Conservation (phyloP, 1,140 invertebrate species). For the Hyphantria cunea region DNA sequence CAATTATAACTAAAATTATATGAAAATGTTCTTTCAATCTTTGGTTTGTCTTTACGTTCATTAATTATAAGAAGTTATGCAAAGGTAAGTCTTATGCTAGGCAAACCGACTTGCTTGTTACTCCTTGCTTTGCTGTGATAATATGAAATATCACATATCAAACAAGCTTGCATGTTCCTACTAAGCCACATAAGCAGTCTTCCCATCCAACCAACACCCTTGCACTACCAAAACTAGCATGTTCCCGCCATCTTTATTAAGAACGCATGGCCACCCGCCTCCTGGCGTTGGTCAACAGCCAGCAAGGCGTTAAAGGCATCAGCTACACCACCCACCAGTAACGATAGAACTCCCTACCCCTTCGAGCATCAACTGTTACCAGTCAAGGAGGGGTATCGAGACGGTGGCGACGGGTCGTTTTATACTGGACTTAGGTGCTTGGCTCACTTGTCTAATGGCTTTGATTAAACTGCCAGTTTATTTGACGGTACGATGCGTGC, state of each 20-base stretch:
- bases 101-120: too few relatives aligned
- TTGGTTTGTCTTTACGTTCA: too few relatives aligned
- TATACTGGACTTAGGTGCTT: slow-evolving; percentile 64
- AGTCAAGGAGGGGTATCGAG: slow-evolving; percentile 34
- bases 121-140: too few relatives aligned
- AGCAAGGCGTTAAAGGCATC: slow-evolving; percentile 81
- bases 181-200: slow-evolving; percentile 23
- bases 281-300: slow-evolving; percentile 78
- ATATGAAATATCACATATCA: too few relatives aligned
- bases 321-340: slow-evolving; percentile 68
- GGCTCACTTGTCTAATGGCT: slow-evolving; percentile 81
- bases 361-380: slow-evolving; percentile 38
- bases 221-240: slow-evolving; percentile 64
- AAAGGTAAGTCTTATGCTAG: too few relatives aligned
- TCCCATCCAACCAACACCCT: not conserved
- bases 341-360: slow-evolving; percentile 50
- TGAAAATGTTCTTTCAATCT: too few relatives aligned
- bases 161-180: slow-evolving; percentile 2
- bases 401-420: slow-evolving; percentile 54
- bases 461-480: slow-evolving; percentile 81
- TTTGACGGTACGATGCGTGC: slow-evolving; percentile 79
- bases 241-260: slow-evolving; percentile 78
- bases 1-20: too few relatives aligned
- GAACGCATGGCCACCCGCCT: slow-evolving; percentile 77
- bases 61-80: too few relatives aligned